Percentiles rank a stretch among this genome's conserved stretches.
These are phyloP conservation scores for Gracilinanus agilis DNA, from an alignment of 2,113 vertebrate genomes.

Conservation along the genomic window DNA sequence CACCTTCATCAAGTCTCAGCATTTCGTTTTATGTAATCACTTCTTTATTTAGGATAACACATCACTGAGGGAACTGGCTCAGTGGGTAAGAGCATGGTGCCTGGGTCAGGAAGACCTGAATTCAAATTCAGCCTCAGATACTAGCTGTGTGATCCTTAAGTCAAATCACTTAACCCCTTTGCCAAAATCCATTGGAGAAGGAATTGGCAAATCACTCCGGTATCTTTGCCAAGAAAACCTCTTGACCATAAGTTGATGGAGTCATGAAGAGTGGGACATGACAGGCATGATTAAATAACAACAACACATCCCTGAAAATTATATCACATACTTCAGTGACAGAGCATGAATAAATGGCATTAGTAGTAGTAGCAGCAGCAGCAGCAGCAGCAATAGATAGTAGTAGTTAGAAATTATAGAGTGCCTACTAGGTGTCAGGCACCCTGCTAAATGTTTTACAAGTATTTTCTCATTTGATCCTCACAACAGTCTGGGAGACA, in stretches of 20 bases:
- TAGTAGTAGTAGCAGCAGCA: neutral
- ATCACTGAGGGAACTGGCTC: neutral
- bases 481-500: neutral
- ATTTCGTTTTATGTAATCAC: neutral
- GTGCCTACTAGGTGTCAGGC: neutral
- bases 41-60: neutral
- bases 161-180: neutral
- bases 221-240: neutral
- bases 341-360: neutral
- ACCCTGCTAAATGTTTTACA: neutral
- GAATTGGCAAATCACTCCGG: neutral
- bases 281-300: neutral
- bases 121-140: neutral
- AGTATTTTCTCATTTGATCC: neutral
- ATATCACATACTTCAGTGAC: neutral
- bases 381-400: neutral
- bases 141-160: neutral
- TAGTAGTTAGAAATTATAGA: neutral
- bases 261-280: neutral
- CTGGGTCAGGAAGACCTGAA: neutral
- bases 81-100: neutral
- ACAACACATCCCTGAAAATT: neutral
- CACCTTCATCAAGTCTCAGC: neutral
- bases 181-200: neutral
- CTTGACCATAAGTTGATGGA: neutral